phyloP scores from a whole-genome alignment of 2,888 invertebrate genomes.

The Polyploca ridens region DNA sequence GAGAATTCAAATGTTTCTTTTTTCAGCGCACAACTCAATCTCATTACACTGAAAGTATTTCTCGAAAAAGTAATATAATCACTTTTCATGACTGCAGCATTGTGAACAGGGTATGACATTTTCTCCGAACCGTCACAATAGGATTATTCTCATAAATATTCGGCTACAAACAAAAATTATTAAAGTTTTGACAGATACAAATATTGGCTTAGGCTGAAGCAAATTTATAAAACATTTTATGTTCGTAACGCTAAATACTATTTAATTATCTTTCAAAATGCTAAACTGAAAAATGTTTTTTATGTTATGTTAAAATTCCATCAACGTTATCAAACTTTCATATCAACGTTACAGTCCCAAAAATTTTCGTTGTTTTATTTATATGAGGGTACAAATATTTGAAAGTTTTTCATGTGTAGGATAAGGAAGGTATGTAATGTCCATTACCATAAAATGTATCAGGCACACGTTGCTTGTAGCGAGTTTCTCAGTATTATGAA shows the following conservation, averaged over 20 bases:
- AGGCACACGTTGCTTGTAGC: constrained; percentile 24
- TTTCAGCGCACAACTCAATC: no score
- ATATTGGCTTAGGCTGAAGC: background rate
- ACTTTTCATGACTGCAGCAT: background rate
- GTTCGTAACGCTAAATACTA: background rate
- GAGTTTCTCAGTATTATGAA: constrained; percentile 33
- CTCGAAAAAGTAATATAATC: background rate
- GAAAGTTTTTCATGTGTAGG: constrained; percentile 25
- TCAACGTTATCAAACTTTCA: no score
- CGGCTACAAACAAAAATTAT: background rate
- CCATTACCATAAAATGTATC: constrained; percentile 42
- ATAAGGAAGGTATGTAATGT: constrained; percentile 38
- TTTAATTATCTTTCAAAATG: no score
- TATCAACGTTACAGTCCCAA: background rate
- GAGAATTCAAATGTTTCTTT: no score
- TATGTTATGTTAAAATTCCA: no score
- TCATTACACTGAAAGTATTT: background rate
- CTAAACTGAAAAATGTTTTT: no score
- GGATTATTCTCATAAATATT: background rate
- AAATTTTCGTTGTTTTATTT: background rate
- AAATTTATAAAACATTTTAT: background rate
- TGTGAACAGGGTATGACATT: background rate
- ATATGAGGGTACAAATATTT: constrained; percentile 1
- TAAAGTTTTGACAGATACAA: background rate
- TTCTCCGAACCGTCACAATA: background rate